Percentiles rank a stretch among this genome's conserved stretches.
Evolutionary conservation across 2,888 invertebrate species (phyloP).

Genomic region (Tortricodes alternella): DNA sequence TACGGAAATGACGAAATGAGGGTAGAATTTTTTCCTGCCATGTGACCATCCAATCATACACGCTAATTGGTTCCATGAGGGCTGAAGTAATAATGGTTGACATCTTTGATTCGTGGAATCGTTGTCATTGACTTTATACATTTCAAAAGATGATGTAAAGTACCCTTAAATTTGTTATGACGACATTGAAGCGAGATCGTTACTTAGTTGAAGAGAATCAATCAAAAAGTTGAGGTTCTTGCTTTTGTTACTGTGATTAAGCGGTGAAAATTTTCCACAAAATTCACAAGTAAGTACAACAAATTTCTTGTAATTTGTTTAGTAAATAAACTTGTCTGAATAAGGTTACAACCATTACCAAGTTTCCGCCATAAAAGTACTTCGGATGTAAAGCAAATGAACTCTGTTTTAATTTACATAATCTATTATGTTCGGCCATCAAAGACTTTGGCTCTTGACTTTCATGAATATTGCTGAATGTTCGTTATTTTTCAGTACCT

Average conservation of each 20-base stretch:
- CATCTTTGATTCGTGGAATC: too few species aligned
- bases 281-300: conserved; percentile 47
- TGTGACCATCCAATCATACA: too few species aligned
- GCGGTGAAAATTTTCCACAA: conserved; percentile 30
- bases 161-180: background rate
- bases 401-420: conserved; percentile 26
- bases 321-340: conserved; percentile 38
- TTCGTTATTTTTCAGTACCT: too few species aligned
- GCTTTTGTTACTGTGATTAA: conserved; percentile 18
- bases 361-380: conserved; percentile 34
- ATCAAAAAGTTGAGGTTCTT: background rate
- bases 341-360: conserved; percentile 39
- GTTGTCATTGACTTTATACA: too few species aligned
- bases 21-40: too few species aligned
- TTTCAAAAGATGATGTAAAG: too few species aligned
- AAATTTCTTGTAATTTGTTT: conserved; percentile 38
- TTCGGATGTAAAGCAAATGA: conserved; percentile 21
- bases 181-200: background rate
- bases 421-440: conserved; percentile 16
- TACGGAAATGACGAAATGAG: too few species aligned
- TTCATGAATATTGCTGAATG: conserved; percentile 18
- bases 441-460: background rate
- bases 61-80: too few species aligned
- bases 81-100: too few species aligned
- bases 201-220: background rate